These are phyloP conservation scores for rabbit (Oryctolagus cuniculus) DNA, from an alignment of 2,113 vertebrate species.

Conservation along the genomic window DNA sequence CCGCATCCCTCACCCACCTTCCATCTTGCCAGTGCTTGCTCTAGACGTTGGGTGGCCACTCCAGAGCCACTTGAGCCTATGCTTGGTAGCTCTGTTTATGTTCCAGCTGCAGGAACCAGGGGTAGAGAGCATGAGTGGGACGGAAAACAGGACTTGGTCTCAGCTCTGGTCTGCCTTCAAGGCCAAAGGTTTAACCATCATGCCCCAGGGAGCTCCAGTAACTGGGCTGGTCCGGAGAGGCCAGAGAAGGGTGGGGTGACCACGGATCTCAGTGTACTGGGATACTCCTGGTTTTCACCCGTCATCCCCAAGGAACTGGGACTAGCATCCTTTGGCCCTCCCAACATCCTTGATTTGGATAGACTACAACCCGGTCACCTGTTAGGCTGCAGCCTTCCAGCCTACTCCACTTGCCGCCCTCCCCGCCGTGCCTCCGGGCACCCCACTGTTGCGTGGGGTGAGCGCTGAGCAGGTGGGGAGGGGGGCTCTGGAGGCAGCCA, in stretches of 20 bases:
- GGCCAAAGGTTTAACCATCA: no score
- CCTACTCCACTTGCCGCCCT: not conserved
- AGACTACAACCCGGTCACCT: not conserved
- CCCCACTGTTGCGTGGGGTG: no score
- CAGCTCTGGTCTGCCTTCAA: not conserved
- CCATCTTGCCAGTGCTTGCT: not conserved
- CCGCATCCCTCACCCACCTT: not conserved
- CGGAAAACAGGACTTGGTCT: not conserved
- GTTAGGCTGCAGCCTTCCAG: not conserved
- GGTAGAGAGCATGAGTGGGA: not conserved
- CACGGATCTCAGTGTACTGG: not conserved
- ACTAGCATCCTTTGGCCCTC: not conserved
- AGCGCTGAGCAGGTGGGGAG: not conserved
- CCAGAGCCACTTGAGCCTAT: not conserved
- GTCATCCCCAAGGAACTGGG: not conserved
- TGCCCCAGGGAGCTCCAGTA: not conserved
- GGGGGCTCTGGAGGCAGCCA: not conserved
- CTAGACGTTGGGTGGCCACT: not conserved
- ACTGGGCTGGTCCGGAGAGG: not conserved
- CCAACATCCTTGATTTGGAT: not conserved
- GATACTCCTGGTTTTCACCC: not conserved
- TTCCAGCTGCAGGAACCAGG: not conserved
- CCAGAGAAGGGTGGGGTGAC: not conserved
- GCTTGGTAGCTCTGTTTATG: not conserved
- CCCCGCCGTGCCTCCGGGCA: not conserved